Percentiles rank a stretch among this genome's conserved stretches.
Evolutionary conservation across 2,888 invertebrate genomes (phyloP).

Genomic region (Dryocosmus kuriphilus): DNA sequence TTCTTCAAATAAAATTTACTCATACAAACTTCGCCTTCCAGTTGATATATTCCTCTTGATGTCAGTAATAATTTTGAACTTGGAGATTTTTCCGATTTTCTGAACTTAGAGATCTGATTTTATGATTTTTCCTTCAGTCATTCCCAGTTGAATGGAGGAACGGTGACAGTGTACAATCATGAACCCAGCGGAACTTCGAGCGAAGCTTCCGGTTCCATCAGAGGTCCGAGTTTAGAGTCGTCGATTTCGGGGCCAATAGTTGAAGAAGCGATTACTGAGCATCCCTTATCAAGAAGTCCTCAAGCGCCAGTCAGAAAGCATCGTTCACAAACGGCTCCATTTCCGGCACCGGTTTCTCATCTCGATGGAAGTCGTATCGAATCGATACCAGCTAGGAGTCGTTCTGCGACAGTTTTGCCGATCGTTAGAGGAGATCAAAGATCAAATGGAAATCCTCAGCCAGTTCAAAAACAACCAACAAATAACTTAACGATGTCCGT

Average conservation of each 20-base stretch:
- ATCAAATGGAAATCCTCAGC: conserved; percentile 12
- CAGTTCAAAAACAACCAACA: conserved; percentile 51
- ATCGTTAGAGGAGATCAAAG: conserved; percentile 35
- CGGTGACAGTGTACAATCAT: conserved; percentile 21
- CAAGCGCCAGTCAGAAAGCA: conserved; percentile 67
- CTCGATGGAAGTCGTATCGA: conserved; percentile 57
- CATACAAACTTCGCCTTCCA: no score
- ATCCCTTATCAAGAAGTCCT: conserved; percentile 60
- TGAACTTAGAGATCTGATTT: background rate
- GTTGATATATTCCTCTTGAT: background rate
- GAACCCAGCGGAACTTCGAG: conserved; percentile 29
- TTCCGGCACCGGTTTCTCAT: conserved; percentile 54
- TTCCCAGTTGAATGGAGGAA: conserved; percentile 19
- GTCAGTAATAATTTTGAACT: background rate
- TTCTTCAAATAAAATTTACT: no score
- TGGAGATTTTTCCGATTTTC: background rate
- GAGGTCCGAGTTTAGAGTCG: conserved; percentile 32
- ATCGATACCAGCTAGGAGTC: conserved; percentile 49
- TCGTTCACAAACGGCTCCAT: conserved; percentile 66
- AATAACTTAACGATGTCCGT: conserved; percentile 66
- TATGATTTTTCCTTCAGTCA: conserved; percentile 12
- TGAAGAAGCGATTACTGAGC: conserved; percentile 40
- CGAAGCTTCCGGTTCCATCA: conserved; percentile 30
- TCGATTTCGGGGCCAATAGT: conserved; percentile 9
- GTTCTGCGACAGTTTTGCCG: conserved; percentile 42